phyloP scores from a whole-genome alignment of 2,888 invertebrate genomes.

The Caenorhabditis imperialis region DNA sequence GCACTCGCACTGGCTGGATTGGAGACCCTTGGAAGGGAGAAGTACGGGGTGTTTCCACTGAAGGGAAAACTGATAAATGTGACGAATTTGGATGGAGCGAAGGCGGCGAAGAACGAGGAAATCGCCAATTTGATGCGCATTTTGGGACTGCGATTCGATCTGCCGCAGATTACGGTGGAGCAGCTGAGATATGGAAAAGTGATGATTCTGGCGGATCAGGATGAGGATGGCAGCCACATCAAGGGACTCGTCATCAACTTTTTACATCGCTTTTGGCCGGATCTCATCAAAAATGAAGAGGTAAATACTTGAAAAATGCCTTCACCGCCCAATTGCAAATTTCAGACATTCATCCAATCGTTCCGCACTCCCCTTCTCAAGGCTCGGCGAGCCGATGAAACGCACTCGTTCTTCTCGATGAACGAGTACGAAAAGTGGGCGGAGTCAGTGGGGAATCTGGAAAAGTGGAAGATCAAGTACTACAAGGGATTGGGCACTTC shows the following conservation, averaged over 20 bases:
- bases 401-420: conserved; percentile 89
- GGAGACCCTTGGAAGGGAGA: conserved; percentile 79
- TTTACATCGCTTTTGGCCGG: conserved; percentile 97
- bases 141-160: conserved; percentile 56
- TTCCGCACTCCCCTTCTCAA: conserved; percentile 99
- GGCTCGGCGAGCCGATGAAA: conserved; percentile 49
- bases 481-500: conserved; percentile 97
- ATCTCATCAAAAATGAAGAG: conserved; percentile 83
- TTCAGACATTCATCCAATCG: conserved; percentile 87
- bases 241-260: conserved; percentile 98
- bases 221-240: conserved; percentile 98
- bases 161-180: conserved; percentile 85
- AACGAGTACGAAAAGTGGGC: conserved; percentile 99
- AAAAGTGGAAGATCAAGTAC: conserved; percentile 91
- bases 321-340: too few relatives aligned
- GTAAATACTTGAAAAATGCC: too few relatives aligned
- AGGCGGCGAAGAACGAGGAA: conserved; percentile 88
- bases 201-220: conserved; percentile 99
- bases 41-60: conserved; percentile 66
- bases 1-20: conserved; percentile 95
- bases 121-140: conserved; percentile 91
- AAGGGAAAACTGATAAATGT: conserved; percentile 67
- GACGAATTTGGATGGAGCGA: conserved; percentile 41
- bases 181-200: conserved; percentile 93
- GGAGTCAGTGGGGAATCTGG: conserved; percentile 86